These are phyloP conservation scores for Calliphora vicina DNA, from an alignment of 1,140 invertebrate species.

Conservation along the genomic window DNA sequence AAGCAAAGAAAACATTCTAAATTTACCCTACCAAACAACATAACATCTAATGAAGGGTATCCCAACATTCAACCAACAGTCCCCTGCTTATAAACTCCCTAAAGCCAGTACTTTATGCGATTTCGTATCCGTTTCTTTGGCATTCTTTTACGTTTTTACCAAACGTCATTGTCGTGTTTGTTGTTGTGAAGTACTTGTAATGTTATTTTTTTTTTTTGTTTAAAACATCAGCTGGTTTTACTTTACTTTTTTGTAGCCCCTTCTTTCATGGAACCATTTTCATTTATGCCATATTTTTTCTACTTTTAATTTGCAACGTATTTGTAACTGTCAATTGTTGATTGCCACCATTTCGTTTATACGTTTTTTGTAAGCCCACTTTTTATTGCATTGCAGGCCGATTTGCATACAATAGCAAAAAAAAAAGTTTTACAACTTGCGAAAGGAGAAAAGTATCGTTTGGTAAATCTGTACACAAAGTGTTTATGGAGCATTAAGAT, in stretches of 20 bases:
- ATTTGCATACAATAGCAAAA: neutral
- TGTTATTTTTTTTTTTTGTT: no score
- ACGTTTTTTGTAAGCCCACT: neutral
- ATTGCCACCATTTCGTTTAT: constrained; percentile 3
- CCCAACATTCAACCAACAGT: neutral
- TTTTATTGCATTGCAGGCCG: constrained; percentile 10
- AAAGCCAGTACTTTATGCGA: constrained; percentile 7
- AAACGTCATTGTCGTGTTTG: neutral
- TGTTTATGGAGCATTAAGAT: constrained; percentile 21
- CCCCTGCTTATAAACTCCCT: constrained; percentile 1
- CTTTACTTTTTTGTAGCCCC: neutral
- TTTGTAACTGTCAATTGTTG: constrained; percentile 34
- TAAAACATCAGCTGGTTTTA: neutral
- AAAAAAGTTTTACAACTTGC: neutral
- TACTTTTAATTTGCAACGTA: constrained; percentile 26
- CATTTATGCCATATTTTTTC: neutral
- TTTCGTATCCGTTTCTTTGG: constrained; percentile 1
- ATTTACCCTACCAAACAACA: neutral
- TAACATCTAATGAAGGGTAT: no score
- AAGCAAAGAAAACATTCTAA: neutral
- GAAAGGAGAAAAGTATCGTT: neutral
- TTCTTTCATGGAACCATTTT: neutral
- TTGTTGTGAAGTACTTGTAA: neutral
- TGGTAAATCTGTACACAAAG: constrained; percentile 20
- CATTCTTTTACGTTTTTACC: neutral